Evolutionary conservation across 2,888 invertebrate genomes (phyloP), one percentile per base, ranked within the genome.

Genomic region (Cosmorhoe ocellata): DNA sequence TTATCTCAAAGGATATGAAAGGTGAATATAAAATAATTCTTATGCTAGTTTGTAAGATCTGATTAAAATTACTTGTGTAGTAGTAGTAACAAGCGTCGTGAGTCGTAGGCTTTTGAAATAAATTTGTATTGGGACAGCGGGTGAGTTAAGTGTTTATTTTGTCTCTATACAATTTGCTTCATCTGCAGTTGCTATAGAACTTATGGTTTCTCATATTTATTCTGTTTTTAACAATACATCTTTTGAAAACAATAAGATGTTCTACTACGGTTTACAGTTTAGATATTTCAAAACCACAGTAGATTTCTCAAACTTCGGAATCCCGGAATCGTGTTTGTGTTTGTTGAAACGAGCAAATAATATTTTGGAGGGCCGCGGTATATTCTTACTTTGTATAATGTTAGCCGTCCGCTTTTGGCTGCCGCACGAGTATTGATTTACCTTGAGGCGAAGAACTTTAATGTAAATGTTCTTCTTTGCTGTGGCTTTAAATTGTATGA

Each of bases 381-480:
- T 76, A 73, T 76, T 72, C 67, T 66, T 72, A 74, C 71, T 73
- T 71, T 68, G 51, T 58, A 55, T 69, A 68, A 63, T 59, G 64
- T 58, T 58, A 67, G 70, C 31, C 45, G 45, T 62, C 64, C 68
- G 67, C 69, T 73, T 74, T 75, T 66, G 64, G 65, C 68, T 68
- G 56, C 76, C 71, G 71, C 71, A 63, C 68, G 63, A 68, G 73
- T 82, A 84, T 84, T 77, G 83, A 84, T 84, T 79, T 74, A 69
- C 70, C 76, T 71, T 64, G 70, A 69, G 66, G 73, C 74, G 64
- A 67, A 76, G 70, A 76, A 78, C 66, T 76, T 76, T 71, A 59
- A 53, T 53, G 48, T 49, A 53, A 41, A 49, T 34, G 43, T 28
- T 39, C 39, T 26, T 38, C 42, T 31, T 47, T n/a, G 31, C 22